Evolutionary conservation across 2,888 invertebrate species (phyloP), one percentile per base, ranked within the genome.

Genomic region (Xylota sylvarum): DNA sequence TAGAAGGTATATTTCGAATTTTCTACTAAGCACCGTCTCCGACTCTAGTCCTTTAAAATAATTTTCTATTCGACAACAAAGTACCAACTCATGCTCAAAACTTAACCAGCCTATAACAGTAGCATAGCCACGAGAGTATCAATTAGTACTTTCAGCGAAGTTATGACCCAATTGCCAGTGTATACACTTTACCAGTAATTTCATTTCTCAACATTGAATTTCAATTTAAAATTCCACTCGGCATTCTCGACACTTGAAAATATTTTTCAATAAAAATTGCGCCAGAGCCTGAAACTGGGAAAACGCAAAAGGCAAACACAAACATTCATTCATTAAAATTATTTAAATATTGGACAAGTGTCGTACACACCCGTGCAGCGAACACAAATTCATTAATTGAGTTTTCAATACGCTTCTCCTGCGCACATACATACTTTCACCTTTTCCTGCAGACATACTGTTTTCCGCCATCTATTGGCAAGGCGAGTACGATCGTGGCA

Each of bases 311-410:
- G 27, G 19, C 60, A 56, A 69, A 37, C 76, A 55, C 76, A 55
- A 62, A 77, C n/a, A 64, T 19, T n/a, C 23, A 56, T 70, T 82
- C 77, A 76, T 65, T 77, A 65, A 82, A 70, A 70, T 70, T 58
- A 64, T 77, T 70, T 77, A 64, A 70, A 77, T 77, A 58, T 40
- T 65, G 56, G 30, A 10, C 64, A 65, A 82, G 55, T 62, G 62
- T 56, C 56, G 52, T 37, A 12, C 56, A 58, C 32, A 23, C 52
- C 9, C 35, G n/a, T 10, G 10, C 32, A 23, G 17, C 23, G 40
- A 52, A 62, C 50, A 50, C 52, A 60, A 50, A 40, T 40, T 73
- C 37, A 73, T 73, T 62, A 62, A 73, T 62, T 50, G 60, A 62
- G 27, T 62, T 17, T 43, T 40, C 52, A 23, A 40, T 69, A 12